These are phyloP conservation scores for Pollenia griseotomentosa DNA, from an alignment of 2,888 invertebrate species.

Conservation along the genomic window DNA sequence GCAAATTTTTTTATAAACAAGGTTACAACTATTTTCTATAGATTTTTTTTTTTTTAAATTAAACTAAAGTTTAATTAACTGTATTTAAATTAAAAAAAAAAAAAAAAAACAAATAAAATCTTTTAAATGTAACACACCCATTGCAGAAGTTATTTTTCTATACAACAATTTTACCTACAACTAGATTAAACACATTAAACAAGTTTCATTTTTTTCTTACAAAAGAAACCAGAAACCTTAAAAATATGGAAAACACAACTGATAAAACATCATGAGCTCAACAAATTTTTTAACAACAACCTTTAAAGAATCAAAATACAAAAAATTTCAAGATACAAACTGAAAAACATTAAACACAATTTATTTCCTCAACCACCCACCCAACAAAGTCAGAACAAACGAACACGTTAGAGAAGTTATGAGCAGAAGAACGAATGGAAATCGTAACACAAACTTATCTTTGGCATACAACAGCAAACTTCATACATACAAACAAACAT, in stretches of 20 bases:
- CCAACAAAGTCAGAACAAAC: slow-evolving; percentile 4
- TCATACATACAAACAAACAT: not conserved
- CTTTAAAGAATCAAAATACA: slow-evolving; percentile 35
- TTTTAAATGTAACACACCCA: slow-evolving; percentile 65
- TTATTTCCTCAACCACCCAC: slow-evolving; percentile 48
- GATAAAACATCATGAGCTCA: slow-evolving; percentile 42
- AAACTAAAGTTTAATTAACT: not conserved
- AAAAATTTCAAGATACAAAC: not conserved
- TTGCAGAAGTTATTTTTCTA: slow-evolving; percentile 58
- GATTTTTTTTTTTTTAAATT: too few species aligned
- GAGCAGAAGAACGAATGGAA: not conserved
- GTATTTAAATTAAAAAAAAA: not conserved
- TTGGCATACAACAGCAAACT: not conserved
- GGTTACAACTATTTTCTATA: too few species aligned
- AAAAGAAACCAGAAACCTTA: slow-evolving; percentile 19
- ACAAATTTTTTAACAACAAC: slow-evolving; percentile 28
- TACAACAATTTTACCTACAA: slow-evolving; percentile 40
- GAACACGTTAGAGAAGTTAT: not conserved
- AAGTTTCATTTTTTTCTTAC: slow-evolving; percentile 32
- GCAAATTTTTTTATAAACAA: too few species aligned
- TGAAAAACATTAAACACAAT: slow-evolving; percentile 34
- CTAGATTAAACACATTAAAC: slow-evolving; percentile 61
- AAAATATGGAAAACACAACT: not conserved
- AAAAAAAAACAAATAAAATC: not conserved
- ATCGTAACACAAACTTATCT: slow-evolving; percentile 31